phyloP scores from a whole-genome alignment of 2,113 vertebrate genomes.

The Lepisosteus oculatus region DNA sequence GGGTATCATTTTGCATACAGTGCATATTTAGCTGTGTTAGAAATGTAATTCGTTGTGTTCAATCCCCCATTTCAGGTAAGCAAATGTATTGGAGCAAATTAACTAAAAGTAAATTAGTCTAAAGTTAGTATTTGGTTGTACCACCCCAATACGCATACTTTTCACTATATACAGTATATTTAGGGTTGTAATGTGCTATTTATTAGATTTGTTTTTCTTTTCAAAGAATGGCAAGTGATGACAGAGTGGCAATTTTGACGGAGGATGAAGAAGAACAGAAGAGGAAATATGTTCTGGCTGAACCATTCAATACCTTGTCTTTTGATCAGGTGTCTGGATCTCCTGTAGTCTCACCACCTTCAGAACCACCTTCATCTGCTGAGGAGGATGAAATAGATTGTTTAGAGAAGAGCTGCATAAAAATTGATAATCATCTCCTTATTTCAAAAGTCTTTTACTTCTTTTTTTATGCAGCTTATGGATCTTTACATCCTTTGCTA shows the following conservation, averaged over 20 bases:
- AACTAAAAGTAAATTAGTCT: no score
- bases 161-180: no score
- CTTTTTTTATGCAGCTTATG: conserved; percentile 96
- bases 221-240: conserved; percentile 80
- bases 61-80: no score
- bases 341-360: conserved; percentile 41
- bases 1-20: no score
- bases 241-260: conserved; percentile 90
- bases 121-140: no score
- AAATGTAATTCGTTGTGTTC: no score
- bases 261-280: conserved; percentile 95
- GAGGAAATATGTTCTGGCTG: conserved; percentile 82
- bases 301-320: conserved; percentile 76
- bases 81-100: no score
- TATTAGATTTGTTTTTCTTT: no score
- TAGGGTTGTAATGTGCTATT: no score
- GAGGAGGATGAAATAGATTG: conserved; percentile 70
- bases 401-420: conserved; percentile 82
- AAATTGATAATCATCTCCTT: conserved; percentile 84
- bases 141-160: no score
- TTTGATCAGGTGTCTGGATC: conserved; percentile 49
- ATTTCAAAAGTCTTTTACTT: conserved; percentile 97
- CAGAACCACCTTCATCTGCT: conserved; percentile 35
- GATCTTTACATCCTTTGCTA: conserved; percentile 90
- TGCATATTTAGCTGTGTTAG: no score